Base-by-base conservation (phyloP, 92 coral and sea anemone genomes). In the Meandrina meandrites region DNA sequence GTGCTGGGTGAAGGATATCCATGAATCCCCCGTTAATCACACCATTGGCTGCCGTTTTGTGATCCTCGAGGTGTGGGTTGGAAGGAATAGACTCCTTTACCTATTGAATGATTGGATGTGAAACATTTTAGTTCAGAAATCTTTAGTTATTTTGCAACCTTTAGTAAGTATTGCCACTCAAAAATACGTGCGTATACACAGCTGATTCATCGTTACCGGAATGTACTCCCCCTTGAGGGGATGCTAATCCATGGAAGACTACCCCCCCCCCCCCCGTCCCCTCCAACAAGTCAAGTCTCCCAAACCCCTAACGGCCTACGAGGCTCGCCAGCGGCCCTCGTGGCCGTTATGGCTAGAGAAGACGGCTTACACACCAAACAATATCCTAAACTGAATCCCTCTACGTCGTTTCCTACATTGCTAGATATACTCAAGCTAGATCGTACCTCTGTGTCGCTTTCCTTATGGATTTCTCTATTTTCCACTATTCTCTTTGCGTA, bases 401-500 rank as follows among this genome's bases (percentile, higher is more conserved):
- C 30, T 5, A 24, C 5, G 8, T 14, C 30, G 1, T 60, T 60
- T 60, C 5, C 68, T 60, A 24, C 68, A 27, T 24, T 4, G 68
- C 68, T 60, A 0, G 24, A 24, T 24, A 60, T 24, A 57, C 45
- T 57, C 64, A 21, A 57, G 24, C 18, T 57, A 60, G 31, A 9
- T 24, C 30, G 24, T 85, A 64, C 77, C 88, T 85, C 82, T 21
- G 37, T 21, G 74, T 64, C 51, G 30, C 30, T 31, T 45, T 62
- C 62, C 82, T 76, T 60, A 32, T 18, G 58, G 31, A 9, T 36
- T 32, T 85, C 82, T 31, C 19, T 58, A 8, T 78, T 51, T 64
- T 64, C 77, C n/a, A 6, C 60, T 16, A 45, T 9, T 30, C 82
- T 60, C 42, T 60, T 85, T 21, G 82, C 76, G 76, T 89, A 94